Conservation (phyloP, 2,888 invertebrate genomes). For the Alitta virens region DNA sequence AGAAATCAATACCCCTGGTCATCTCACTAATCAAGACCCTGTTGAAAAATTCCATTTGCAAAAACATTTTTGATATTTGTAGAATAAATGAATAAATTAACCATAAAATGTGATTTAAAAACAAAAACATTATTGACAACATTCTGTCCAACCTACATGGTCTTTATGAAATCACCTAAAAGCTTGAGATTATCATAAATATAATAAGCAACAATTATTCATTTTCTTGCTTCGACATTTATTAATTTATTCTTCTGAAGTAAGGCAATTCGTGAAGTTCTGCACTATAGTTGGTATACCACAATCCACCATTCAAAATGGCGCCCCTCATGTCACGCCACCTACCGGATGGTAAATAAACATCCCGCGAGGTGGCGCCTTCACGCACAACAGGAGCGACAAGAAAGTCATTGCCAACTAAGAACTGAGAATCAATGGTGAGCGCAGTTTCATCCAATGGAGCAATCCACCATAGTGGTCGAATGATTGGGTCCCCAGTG, state of each 20-base stretch:
- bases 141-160: too few relatives aligned
- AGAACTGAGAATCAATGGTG: slow-evolving; percentile 56
- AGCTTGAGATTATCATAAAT: too few relatives aligned
- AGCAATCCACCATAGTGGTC: slow-evolving; percentile 86
- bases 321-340: slow-evolving; percentile 25
- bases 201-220: too few relatives aligned
- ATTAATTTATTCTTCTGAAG: slow-evolving; percentile 5
- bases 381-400: slow-evolving; percentile 52
- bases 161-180: too few relatives aligned
- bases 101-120: too few relatives aligned
- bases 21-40: too few relatives aligned
- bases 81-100: too few relatives aligned
- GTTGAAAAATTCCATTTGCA: too few relatives aligned
- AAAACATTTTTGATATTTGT: too few relatives aligned
- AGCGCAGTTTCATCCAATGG: slow-evolving; percentile 69
- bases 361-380: slow-evolving; percentile 38
- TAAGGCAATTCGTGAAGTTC: slow-evolving; percentile 9
- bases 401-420: slow-evolving; percentile 48
- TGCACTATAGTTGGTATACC: neutral
- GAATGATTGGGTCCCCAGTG: slow-evolving; percentile 73
- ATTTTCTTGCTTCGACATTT: too few relatives aligned
- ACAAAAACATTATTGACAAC: too few relatives aligned
- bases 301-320: slow-evolving; percentile 1
- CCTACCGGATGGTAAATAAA: slow-evolving; percentile 38
- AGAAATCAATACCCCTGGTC: too few relatives aligned